phyloP scores from a whole-genome alignment of 2,113 vertebrate species.

The Plotosus lineatus region DNA sequence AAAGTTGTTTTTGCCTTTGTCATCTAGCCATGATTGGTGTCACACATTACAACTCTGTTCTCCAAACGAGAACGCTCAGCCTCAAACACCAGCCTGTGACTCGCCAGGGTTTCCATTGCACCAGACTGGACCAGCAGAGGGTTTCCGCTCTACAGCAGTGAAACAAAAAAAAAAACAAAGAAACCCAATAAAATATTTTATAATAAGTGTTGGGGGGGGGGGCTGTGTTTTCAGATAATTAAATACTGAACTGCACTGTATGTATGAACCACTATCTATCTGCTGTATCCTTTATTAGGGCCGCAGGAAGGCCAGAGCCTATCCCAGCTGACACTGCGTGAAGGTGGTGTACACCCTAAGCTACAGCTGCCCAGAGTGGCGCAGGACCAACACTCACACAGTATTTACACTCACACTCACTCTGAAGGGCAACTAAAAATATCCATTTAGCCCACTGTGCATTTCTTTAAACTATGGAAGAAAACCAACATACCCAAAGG shows the following conservation, averaged over 20 bases:
- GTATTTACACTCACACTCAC: too few species aligned
- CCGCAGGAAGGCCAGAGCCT: too few species aligned
- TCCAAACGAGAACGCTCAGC: slow-evolving; percentile 73
- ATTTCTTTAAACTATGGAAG: too few species aligned
- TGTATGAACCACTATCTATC: not conserved
- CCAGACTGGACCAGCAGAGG: slow-evolving; percentile 68
- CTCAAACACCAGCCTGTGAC: slow-evolving; percentile 76
- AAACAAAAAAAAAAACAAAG: not conserved
- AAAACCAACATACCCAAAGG: too few species aligned
- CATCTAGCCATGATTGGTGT: slow-evolving; percentile 13
- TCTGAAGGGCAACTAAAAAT: too few species aligned
- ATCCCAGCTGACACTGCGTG: too few species aligned
- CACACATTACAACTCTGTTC: slow-evolving; percentile 67
- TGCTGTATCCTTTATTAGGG: too few species aligned
- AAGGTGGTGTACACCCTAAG: too few species aligned
- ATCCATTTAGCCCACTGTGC: too few species aligned
- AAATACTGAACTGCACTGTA: not conserved
- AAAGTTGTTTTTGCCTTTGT: not conserved
- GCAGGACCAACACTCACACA: too few species aligned
- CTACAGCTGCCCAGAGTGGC: too few species aligned
- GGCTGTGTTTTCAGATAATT: not conserved
- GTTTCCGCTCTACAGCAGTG: slow-evolving; percentile 57
- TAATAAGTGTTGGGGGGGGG: too few species aligned
- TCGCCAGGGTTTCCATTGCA: slow-evolving; percentile 70
- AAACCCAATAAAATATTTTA: not conserved